These are phyloP conservation scores for Geothlypis trichas DNA, from an alignment of 2,113 vertebrate genomes.

Conservation along the genomic window DNA sequence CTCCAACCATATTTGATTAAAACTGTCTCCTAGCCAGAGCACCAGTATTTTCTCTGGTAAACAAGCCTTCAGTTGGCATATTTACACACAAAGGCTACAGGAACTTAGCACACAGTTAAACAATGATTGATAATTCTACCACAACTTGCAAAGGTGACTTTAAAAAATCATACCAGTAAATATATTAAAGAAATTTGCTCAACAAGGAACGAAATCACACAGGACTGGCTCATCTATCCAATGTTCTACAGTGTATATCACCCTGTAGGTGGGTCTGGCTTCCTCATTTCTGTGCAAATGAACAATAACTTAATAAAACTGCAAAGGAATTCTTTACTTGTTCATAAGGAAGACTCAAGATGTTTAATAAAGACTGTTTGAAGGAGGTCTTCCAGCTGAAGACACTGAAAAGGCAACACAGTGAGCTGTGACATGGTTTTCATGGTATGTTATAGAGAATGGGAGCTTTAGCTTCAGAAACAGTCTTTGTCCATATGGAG, in stretches of 20 bases:
- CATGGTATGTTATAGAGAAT: not conserved
- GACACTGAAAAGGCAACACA: not conserved
- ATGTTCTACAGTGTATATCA: not conserved
- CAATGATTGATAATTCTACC: constrained; percentile 42
- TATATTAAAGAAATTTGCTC: constrained; percentile 10
- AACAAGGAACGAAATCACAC: not conserved
- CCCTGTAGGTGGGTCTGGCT: not conserved
- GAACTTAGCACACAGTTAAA: constrained; percentile 39
- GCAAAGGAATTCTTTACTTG: not conserved
- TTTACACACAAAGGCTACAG: constrained; percentile 43
- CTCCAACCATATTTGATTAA: constrained; percentile 49
- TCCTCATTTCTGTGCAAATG: not conserved
- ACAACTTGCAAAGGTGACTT: constrained; percentile 39
- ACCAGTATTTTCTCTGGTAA: constrained; percentile 50
- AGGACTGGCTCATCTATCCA: not conserved
- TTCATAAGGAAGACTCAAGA: not conserved
- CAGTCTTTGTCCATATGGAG: not conserved
- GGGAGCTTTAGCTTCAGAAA: not conserved
- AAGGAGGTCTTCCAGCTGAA: not conserved
- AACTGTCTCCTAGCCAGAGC: constrained; percentile 27
- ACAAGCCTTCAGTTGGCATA: constrained; percentile 42
- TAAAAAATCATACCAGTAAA: constrained; percentile 27
- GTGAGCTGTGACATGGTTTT: not conserved
- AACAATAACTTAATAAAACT: not conserved
- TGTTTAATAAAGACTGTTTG: not conserved